phyloP scores from a whole-genome alignment of 2,888 invertebrate species.

The Drosophila algonquin region DNA sequence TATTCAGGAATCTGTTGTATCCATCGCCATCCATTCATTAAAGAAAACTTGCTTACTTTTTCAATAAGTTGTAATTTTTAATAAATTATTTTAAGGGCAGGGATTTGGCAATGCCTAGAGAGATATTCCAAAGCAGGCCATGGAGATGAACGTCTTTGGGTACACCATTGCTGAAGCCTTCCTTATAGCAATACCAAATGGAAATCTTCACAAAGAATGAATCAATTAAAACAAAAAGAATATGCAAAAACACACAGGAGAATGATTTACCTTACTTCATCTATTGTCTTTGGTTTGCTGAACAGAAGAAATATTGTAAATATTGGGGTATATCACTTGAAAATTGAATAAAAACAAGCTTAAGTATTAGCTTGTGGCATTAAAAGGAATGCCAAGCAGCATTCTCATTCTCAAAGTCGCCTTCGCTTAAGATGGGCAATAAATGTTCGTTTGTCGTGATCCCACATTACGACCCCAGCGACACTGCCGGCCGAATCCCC shows the following conservation, averaged over 20 bases:
- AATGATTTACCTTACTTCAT: conserved; percentile 76
- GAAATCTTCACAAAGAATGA: too few relatives aligned
- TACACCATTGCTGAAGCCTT: too few relatives aligned
- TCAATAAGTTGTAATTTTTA: too few relatives aligned
- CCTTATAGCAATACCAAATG: too few relatives aligned
- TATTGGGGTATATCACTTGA: conserved; percentile 2
- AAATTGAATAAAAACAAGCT: conserved; percentile 27
- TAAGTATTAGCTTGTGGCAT: background rate
- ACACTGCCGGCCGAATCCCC: conserved; percentile 80
- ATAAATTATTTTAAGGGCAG: too few relatives aligned
- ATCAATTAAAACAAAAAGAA: too few relatives aligned
- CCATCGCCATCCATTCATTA: background rate
- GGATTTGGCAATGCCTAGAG: too few relatives aligned
- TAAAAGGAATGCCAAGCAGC: background rate
- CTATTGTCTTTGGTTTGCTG: conserved; percentile 86
- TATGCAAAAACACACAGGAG: background rate
- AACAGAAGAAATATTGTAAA: conserved; percentile 9
- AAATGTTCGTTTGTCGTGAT: conserved; percentile 81
- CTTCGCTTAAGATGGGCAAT: conserved; percentile 71
- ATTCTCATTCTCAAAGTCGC: conserved; percentile 32
- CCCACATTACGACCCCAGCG: conserved; percentile 79
- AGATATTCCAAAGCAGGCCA: too few relatives aligned
- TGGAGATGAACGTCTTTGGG: too few relatives aligned
- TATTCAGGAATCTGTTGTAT: too few relatives aligned
- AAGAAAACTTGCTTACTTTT: background rate